phyloP scores from a whole-genome alignment of 2,797 vertebrate genomes.

The Rhynchotus rufescens region DNA sequence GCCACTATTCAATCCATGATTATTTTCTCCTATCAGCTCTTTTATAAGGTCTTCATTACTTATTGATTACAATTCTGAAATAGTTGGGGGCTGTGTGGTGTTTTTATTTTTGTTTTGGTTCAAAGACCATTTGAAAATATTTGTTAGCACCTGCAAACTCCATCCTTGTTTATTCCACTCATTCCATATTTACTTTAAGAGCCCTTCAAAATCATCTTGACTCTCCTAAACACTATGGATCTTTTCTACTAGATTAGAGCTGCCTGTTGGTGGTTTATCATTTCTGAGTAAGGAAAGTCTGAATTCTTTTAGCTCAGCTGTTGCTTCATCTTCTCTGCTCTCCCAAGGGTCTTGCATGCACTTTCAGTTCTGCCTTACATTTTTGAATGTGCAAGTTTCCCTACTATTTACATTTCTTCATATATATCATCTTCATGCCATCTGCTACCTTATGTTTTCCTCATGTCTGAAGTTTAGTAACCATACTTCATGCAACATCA shows the following conservation, averaged over 20 bases:
- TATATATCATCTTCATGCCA: conserved; percentile 27
- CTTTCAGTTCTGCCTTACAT: conserved; percentile 32
- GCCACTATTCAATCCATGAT: background rate
- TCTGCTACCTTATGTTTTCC: conserved; percentile 54
- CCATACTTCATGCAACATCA: background rate
- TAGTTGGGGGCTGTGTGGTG: background rate
- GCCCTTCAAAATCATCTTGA: background rate
- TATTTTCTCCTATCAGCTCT: background rate
- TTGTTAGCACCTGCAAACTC: background rate
- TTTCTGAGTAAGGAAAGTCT: background rate
- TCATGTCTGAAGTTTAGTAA: conserved; percentile 30
- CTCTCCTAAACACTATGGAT: background rate
- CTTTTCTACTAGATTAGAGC: background rate
- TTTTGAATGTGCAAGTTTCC: conserved; percentile 33
- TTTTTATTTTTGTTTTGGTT: background rate
- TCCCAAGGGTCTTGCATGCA: background rate
- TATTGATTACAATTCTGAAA: background rate
- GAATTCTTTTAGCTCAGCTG: background rate
- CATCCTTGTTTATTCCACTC: background rate
- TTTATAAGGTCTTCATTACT: background rate
- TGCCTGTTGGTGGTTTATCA: background rate
- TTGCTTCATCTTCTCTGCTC: conserved; percentile 27
- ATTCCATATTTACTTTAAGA: background rate
- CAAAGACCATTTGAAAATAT: background rate
- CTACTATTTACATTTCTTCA: conserved; percentile 52